Evolutionary conservation across 1,140 invertebrate species (phyloP).

Genomic region (Caenorhabditis inopinata): DNA sequence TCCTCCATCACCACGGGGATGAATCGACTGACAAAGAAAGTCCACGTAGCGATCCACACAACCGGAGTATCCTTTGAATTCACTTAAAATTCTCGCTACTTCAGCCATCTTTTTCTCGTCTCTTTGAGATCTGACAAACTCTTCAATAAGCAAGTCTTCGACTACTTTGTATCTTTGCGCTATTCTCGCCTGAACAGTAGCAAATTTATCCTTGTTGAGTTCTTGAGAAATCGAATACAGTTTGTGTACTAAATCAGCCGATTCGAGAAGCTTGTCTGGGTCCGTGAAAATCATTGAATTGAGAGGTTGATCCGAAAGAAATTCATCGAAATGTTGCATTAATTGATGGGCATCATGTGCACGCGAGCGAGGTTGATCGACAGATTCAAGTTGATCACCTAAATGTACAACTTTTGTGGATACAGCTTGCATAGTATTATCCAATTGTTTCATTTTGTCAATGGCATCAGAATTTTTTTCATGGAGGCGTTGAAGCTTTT

Average conservation of each 20-base stretch:
- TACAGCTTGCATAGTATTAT: conserved; percentile 92
- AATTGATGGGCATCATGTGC: conserved; percentile 91
- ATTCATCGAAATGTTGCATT: conserved; percentile 89
- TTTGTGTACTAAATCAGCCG: conserved; percentile 98
- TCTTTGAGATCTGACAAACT: conserved; percentile 84
- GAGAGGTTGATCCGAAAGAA: conserved; percentile 81
- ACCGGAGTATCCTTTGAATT: conserved; percentile 76
- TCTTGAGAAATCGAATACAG: conserved; percentile 92
- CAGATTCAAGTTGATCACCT: conserved; percentile 90
- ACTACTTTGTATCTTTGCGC: conserved; percentile 83
- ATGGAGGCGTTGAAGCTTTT: conserved; percentile 55
- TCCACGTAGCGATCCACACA: conserved; percentile 45
- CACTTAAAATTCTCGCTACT: conserved; percentile 83
- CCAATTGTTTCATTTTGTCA: conserved; percentile 73
- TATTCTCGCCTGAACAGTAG: conserved; percentile 59
- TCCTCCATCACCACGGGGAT: conserved; percentile 70
- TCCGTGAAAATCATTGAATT: conserved; percentile 84
- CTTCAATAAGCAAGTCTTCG: conserved; percentile 86
- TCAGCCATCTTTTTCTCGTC: conserved; percentile 88
- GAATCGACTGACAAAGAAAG: neutral
- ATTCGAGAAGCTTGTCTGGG: conserved; percentile 83
- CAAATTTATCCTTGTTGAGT: conserved; percentile 71
- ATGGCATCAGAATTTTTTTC: conserved; percentile 58
- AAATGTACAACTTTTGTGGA: conserved; percentile 95
- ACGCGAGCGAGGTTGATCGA: conserved; percentile 83